Evolutionary conservation across 1,140 invertebrate species (phyloP), one percentile per base, ranked within the genome.

Genomic region (Euwallacea similis): DNA sequence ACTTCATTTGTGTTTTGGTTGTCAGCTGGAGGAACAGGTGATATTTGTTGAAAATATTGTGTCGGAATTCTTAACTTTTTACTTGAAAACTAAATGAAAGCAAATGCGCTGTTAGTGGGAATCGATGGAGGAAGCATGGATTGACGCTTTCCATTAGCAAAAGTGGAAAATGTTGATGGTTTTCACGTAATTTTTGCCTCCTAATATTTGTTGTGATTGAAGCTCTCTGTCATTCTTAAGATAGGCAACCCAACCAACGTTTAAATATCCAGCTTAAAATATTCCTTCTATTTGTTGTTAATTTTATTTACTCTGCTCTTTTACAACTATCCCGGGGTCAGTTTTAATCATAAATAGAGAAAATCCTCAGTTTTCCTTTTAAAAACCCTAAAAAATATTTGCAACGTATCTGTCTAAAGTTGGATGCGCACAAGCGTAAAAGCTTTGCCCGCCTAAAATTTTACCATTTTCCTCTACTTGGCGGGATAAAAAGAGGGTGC

Each of bases 1-100:
- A 60, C 66, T 73, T 73, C 72, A 65, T 58, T 60, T 50, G 13
- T 73, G 54, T 73, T 73, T 59, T 73, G 66, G 15, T 13, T 69
- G 67, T 73, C 72, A 73, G 72, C 72, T 73, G 72, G 65, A 13
- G 21, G 9, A 73, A 73, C 72, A 73, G 66, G 63, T 73, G 72
- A 69, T 73, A 10, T 0, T 6, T 9, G 33, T 15, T 56, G n/a
- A 60, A 69, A 66, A 65, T 59, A 69, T 46, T 42, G 60, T 73
- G 33, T n/a, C 47, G 33, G 11, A 65, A 50, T 59, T 47, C 41
- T 64, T 10, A 13, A 7, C 41, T 62, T 72, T 72, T 62, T 47
- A 7, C 6, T 67, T 7, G 42, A 72, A 72, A 72, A 66, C 55
- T 72, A 66, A 71, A 65, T 71, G 62, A 71, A 71, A 47, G 50